Conservation (phyloP, 2,113 vertebrate genomes). For the Crotophaga sulcirostris region DNA sequence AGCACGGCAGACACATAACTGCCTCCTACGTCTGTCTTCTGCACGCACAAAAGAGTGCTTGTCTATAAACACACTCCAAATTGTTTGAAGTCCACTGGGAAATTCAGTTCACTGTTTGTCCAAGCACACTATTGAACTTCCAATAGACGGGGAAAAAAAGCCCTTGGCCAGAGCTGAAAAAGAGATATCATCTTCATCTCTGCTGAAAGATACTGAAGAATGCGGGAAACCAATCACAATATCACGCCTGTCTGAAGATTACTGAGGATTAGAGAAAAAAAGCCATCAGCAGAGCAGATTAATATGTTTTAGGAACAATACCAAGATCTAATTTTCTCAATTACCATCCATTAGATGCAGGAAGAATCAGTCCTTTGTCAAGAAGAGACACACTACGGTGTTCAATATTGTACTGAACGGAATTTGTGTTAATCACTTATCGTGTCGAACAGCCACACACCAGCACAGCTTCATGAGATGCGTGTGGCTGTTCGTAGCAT, state of each 20-base stretch:
- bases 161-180: not conserved
- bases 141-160: not conserved
- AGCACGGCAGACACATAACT: conserved; percentile 14
- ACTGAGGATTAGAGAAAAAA: not conserved
- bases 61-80: not conserved
- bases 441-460: not conserved
- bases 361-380: not conserved
- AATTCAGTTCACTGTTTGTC: not conserved
- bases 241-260: not conserved
- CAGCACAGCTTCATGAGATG: not conserved
- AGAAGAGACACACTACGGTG: not conserved
- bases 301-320: not conserved
- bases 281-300: not conserved
- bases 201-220: not conserved
- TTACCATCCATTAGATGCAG: not conserved
- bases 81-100: not conserved
- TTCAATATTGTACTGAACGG: not conserved
- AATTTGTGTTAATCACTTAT: not conserved
- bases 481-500: not conserved
- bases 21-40: not conserved
- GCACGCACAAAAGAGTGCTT: not conserved
- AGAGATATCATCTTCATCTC: not conserved
- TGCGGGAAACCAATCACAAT: not conserved
- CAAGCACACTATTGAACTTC: not conserved
- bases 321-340: not conserved